Base-by-base conservation (phyloP, 2,888 invertebrate genomes). In the Polydrusus tereticollis region DNA sequence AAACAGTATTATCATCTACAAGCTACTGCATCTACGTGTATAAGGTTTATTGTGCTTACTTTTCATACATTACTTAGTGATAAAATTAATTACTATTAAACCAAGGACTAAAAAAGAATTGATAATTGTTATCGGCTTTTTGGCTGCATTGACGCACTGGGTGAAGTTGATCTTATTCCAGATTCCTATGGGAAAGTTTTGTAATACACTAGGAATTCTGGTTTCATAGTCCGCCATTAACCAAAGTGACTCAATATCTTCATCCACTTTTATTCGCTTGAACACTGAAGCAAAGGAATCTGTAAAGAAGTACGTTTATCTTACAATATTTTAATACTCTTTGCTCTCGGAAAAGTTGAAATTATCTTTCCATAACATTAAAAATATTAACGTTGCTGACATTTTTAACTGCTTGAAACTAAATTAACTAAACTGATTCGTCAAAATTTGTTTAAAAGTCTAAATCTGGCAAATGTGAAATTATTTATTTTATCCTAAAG, bases 281-380 rank as follows among this genome's bases (percentile, higher is more conserved):
- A 73, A 36, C 10, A 69, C n/a, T 6, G 73, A 69, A 5, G 73
- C 73, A 57, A 73, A 73, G 12, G 47, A 47, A 14, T 23, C 69
- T 73, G 14, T 5, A 63, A 69, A 41, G 33, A 47, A 16, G 10
- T 3, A n/a, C n/a, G n/a, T n/a, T n/a, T n/a, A n/a, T n/a, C n/a
- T n/a, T n/a, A n/a, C n/a, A n/a, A n/a, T n/a, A n/a, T n/a, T n/a
- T n/a, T n/a, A n/a, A n/a, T n/a, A n/a, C n/a, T n/a, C n/a, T n/a
- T n/a, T n/a, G n/a, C n/a, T n/a, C n/a, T n/a, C n/a, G n/a, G n/a
- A n/a, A n/a, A n/a, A n/a, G n/a, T n/a, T n/a, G n/a, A n/a, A n/a
- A n/a, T n/a, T n/a, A n/a, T n/a, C n/a, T n/a, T n/a, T n/a, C n/a
- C n/a, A n/a, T n/a, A n/a, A n/a, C n/a, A n/a, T n/a, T n/a, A n/a